A percentile compares a stretch with the other conserved stretches of the same genome.
phyloP scores from a whole-genome alignment of 2,797 vertebrate species.

The Oceanodroma leucorhoa region DNA sequence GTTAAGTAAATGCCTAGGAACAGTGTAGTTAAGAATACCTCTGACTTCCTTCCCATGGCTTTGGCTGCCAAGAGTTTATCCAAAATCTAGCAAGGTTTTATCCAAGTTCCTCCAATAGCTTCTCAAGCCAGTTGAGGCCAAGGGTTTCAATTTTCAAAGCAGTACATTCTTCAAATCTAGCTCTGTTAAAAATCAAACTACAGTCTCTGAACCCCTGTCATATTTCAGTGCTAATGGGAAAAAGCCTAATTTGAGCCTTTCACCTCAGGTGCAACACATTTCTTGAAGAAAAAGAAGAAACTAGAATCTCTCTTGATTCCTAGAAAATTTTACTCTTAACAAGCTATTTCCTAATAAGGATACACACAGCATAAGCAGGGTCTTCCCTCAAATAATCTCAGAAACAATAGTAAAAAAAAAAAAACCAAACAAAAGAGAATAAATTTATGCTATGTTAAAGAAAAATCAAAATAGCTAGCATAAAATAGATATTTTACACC shows the following conservation, averaged over 20 bases:
- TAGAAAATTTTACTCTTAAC: not conserved
- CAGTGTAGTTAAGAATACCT: not conserved
- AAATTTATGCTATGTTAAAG: not conserved
- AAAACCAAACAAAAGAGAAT: not conserved
- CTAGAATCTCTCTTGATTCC: not conserved
- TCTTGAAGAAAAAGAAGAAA: not conserved
- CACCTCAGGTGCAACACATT: not conserved
- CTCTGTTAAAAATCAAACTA: not conserved
- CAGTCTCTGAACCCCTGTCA: not conserved
- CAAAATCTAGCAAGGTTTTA: not conserved
- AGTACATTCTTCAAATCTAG: not conserved
- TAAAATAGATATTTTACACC: not conserved
- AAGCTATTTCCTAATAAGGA: not conserved
- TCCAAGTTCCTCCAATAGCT: not conserved
- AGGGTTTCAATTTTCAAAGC: not conserved
- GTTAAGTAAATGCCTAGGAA: not conserved
- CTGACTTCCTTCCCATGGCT: not conserved
- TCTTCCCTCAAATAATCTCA: not conserved
- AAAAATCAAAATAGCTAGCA: not conserved
- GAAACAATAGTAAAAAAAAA: not conserved
- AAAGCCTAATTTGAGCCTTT: not conserved
- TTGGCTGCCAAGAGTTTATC: not conserved
- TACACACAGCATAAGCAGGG: not conserved
- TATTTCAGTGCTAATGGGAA: not conserved
- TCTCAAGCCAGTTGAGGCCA: not conserved